A percentile compares a stretch with the other conserved stretches of the same genome.
Evolutionary conservation across 2,888 invertebrate genomes (phyloP).

Genomic region (Auanema sp.): DNA sequence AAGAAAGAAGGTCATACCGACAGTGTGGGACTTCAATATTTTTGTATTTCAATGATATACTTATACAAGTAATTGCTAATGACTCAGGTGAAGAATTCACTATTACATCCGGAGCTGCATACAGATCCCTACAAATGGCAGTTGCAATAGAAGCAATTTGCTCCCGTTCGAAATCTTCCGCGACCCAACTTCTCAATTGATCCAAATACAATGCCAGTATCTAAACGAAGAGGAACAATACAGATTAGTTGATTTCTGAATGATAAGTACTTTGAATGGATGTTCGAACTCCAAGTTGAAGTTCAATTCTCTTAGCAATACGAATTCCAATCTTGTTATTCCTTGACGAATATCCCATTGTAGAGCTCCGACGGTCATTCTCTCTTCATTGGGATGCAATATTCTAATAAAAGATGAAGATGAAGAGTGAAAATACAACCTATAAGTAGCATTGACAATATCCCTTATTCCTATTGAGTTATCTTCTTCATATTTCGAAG

Average conservation of each 20-base stretch:
- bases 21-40: conserved; percentile 12
- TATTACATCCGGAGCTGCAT: conserved; percentile 13
- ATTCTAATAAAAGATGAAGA: conserved; percentile 6
- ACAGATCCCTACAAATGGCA: conserved; percentile 16
- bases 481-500: conserved; percentile 25
- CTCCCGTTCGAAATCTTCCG: conserved; percentile 13
- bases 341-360: conserved; percentile 14
- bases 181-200: conserved; percentile 20
- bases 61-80: conserved; percentile 20
- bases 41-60: conserved; percentile 11
- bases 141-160: conserved; percentile 4
- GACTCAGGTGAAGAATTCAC: conserved; percentile 8
- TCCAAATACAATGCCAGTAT: conserved; percentile 17
- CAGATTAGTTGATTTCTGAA: no score
- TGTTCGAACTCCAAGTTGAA: conserved; percentile 17
- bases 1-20: conserved; percentile 4
- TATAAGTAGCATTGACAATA: conserved; percentile 20
- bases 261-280: conserved; percentile 16
- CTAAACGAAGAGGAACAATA: conserved; percentile 12
- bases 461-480: conserved; percentile 16
- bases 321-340: conserved; percentile 20
- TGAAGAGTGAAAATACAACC: conserved; percentile 1
- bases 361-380: conserved; percentile 3
- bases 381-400: conserved; percentile 14
- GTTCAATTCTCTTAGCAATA: conserved; percentile 18